Percentiles rank a stretch among this genome's conserved stretches.
Conservation (phyloP, 2,888 invertebrate genomes). For the Pemphredon lugubris region DNA sequence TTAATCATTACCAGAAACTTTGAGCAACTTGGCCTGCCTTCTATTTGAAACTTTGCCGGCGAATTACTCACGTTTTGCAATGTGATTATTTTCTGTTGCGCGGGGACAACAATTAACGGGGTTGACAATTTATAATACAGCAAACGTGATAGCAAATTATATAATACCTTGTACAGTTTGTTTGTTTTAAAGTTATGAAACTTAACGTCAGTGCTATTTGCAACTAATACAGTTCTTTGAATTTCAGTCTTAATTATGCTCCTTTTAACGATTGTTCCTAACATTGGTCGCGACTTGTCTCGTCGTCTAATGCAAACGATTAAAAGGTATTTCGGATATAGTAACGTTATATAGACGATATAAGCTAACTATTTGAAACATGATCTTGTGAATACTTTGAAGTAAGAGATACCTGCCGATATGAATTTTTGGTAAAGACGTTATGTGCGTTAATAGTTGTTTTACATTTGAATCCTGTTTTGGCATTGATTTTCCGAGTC, state of each 20-base stretch:
- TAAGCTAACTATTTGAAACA: too few relatives aligned
- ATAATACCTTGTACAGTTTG: constrained; percentile 76
- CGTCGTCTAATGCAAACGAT: neutral
- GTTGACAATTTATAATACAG: too few relatives aligned
- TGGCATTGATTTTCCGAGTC: neutral
- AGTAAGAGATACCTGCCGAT: constrained; percentile 14
- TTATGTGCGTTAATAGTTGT: neutral
- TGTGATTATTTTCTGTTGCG: constrained; percentile 57
- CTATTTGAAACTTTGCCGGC: constrained; percentile 72
- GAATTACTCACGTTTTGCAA: constrained; percentile 50
- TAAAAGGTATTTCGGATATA: neutral
- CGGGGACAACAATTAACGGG: too few relatives aligned
- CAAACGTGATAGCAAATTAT: too few relatives aligned
- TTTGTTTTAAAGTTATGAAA: constrained; percentile 78
- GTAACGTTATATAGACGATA: too few relatives aligned
- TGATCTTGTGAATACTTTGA: neutral
- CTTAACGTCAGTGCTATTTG: constrained; percentile 70
- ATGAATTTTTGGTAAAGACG: constrained; percentile 5
- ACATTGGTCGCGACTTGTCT: neutral
- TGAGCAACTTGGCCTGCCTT: constrained; percentile 66
- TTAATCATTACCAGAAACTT: constrained; percentile 71
- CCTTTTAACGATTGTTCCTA: neutral
- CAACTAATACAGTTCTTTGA: constrained; percentile 63
- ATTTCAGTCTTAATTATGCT: constrained; percentile 53
- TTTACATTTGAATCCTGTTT: neutral